These are phyloP conservation scores for Scleropages formosus DNA, from an alignment of 2,797 vertebrate species.

Conservation along the genomic window DNA sequence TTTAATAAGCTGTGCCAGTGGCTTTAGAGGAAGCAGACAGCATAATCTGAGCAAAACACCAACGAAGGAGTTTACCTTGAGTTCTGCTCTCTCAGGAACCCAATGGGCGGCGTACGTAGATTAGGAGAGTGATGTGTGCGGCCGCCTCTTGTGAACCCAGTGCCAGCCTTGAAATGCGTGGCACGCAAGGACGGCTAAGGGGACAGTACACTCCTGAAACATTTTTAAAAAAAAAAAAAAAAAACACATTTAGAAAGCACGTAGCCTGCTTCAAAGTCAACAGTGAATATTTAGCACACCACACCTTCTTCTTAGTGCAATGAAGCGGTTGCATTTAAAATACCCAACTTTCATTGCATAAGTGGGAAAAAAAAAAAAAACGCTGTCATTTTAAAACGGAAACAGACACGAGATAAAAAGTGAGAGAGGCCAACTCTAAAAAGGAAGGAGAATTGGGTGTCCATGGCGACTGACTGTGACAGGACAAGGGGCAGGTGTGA, in stretches of 20 bases:
- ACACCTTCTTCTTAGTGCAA: too few relatives aligned
- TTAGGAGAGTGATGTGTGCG: not conserved
- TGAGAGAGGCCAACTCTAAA: too few relatives aligned
- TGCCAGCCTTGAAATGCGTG: not conserved
- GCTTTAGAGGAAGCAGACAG: not conserved
- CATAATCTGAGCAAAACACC: not conserved
- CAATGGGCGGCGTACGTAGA: not conserved
- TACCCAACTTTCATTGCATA: not conserved
- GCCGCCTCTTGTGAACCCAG: not conserved
- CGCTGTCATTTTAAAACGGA: not conserved
- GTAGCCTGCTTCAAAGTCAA: too few relatives aligned
- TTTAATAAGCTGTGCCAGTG: too few relatives aligned
- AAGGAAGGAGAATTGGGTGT: conserved; percentile 2
- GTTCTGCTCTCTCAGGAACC: not conserved
- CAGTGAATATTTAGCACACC: not conserved
- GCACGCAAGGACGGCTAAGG: not conserved
- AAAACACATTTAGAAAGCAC: not conserved
- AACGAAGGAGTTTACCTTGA: not conserved
- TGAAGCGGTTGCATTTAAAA: not conserved
- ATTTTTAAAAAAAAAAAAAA: not conserved
- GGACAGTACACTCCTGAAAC: not conserved
- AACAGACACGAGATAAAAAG: not conserved
- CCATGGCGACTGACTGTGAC: not conserved
- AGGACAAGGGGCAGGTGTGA: not conserved
- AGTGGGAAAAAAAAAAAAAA: too few relatives aligned